A percentile compares a stretch with the other conserved stretches of the same genome.
Conservation (phyloP, 2,797 vertebrate genomes). For the Peromyscus aztecus region DNA sequence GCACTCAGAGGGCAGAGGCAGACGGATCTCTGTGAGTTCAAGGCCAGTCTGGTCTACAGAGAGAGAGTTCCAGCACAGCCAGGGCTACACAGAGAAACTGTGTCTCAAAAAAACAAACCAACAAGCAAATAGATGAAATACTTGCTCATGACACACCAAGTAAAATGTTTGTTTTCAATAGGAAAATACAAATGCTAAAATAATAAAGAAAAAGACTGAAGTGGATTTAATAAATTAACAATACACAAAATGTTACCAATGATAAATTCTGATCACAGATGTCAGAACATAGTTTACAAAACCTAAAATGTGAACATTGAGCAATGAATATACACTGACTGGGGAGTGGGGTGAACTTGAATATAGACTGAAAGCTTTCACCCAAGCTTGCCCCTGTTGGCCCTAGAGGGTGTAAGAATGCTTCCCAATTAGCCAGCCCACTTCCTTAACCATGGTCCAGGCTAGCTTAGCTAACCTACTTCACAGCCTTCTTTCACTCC, state of each 20-base stretch:
- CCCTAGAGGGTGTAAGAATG: not conserved
- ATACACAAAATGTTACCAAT: constrained; percentile 29
- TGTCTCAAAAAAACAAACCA: no score
- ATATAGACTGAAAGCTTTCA: not conserved
- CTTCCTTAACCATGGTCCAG: not conserved
- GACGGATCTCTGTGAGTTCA: no score
- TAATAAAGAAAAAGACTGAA: constrained; percentile 9
- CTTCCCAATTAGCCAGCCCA: not conserved
- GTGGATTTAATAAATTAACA: constrained; percentile 10
- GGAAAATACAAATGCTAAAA: constrained; percentile 3
- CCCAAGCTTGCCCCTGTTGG: not conserved
- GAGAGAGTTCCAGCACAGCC: no score
- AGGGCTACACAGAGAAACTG: no score
- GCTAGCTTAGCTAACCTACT: not conserved
- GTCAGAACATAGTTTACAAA: not conserved
- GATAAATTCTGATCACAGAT: not conserved
- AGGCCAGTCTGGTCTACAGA: no score
- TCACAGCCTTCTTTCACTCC: constrained; percentile 33
- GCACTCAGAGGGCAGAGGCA: no score
- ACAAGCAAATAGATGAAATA: no score
- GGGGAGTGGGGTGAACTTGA: not conserved
- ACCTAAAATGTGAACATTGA: not conserved
- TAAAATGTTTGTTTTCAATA: constrained; percentile 36
- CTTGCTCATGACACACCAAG: not conserved
- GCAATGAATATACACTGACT: not conserved